Evolutionary conservation across 2,113 vertebrate genomes (phyloP), one percentile per base, ranked within the genome.

Genomic region (Dinomys branickii): DNA sequence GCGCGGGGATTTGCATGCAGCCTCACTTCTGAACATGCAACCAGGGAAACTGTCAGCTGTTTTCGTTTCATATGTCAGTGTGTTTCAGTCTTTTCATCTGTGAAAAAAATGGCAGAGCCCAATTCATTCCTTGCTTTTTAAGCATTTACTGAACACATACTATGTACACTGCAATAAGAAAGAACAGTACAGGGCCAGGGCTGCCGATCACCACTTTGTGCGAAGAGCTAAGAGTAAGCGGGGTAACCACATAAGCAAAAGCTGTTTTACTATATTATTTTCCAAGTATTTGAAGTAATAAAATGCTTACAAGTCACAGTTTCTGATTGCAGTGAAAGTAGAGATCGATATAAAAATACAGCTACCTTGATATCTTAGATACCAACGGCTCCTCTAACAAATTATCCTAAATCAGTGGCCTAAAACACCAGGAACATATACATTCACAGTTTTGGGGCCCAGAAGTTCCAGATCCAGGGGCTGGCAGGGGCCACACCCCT

Each of bases 71-170:
- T 54, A 35, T 54, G 16, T 77, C 35, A 93, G 0, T 38, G 8
- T 73, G 22, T 82, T 95, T 96, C 93, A 38, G 80, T 93, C 81
- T 91, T 22, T 87, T 90, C 17, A 59, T 67, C 93, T 65, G 58
- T 28, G 56, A 69, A 83, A 95, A 59, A 94, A 77, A 28, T 41
- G n/a, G 52, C 75, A 82, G 44, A 33, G 11, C 56, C 87, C 95
- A 89, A 59, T 94, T 97, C 38, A 69, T 96, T 67, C 44, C n/a
- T 94, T 92, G 75, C n/a, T 87, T 87, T 95, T 85, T 56, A 83
- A 17, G 63, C 75, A 56, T 90, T 77, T 81, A 52, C 54, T 90
- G 33, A 95, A 41, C 28, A 50, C 24, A 69, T 33, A 73, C 22
- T 73, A 0, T 61, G 26, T 73, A 9, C 14, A 1, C 26, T 52